These are phyloP conservation scores for Callionymus lyra DNA, from an alignment of 2,113 vertebrate species.

Conservation along the genomic window DNA sequence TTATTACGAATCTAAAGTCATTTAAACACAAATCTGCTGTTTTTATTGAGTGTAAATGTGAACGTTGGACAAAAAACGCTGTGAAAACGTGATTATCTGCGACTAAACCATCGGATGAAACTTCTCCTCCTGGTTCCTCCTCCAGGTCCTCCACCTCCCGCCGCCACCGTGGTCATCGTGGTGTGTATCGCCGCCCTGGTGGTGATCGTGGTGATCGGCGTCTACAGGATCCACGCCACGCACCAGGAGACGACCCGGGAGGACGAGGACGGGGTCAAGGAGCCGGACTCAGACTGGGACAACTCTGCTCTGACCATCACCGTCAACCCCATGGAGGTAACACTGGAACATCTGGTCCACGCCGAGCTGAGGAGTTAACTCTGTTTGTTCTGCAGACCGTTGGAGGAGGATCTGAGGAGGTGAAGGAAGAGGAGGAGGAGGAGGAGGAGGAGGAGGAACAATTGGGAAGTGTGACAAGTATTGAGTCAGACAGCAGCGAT, in stretches of 20 bases:
- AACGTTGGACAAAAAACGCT: too few relatives aligned
- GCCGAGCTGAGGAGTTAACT: not conserved
- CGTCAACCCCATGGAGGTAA: conserved; percentile 94
- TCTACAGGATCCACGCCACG: conserved; percentile 77
- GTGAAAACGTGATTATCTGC: too few relatives aligned
- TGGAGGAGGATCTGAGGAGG: conserved; percentile 36
- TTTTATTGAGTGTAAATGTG: too few relatives aligned
- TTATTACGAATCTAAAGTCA: too few relatives aligned
- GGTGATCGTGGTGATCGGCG: conserved; percentile 79
- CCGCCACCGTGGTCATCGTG: conserved; percentile 74
- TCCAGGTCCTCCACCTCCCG: conserved; percentile 70
- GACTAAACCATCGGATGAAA: too few relatives aligned
- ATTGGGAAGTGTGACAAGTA: conserved; percentile 76
- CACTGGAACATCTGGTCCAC: not conserved
- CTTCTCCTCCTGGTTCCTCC: too few relatives aligned
- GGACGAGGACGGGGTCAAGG: conserved; percentile 69
- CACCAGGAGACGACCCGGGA: conserved; percentile 68
- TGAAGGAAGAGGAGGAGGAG: conserved; percentile 58
- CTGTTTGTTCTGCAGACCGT: conserved; percentile 24
- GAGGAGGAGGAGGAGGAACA: conserved; percentile 77
- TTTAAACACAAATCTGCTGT: too few relatives aligned
- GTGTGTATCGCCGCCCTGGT: conserved; percentile 81
- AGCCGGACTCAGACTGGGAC: conserved; percentile 75
- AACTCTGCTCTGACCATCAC: conserved; percentile 89
- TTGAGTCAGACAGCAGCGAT: conserved; percentile 81